These are phyloP conservation scores for Neoseiulus cucumeris DNA, from an alignment of 1,140 invertebrate genomes.

Conservation along the genomic window DNA sequence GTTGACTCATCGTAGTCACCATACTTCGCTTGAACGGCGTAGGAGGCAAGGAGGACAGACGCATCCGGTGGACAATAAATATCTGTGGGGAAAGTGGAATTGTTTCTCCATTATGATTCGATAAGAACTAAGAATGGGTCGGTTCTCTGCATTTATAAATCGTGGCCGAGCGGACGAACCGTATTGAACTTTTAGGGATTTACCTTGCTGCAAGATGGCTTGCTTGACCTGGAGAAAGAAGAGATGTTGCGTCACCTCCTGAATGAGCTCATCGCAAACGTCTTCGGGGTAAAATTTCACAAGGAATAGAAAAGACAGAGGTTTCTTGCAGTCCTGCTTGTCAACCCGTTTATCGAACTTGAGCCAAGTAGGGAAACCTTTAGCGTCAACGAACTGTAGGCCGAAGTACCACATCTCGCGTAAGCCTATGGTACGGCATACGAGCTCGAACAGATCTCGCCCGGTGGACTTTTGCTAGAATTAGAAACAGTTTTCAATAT, in stretches of 20 bases:
- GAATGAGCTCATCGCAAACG: conserved; percentile 89
- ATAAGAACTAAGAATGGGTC: too few relatives aligned
- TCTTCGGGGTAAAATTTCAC: conserved; percentile 98
- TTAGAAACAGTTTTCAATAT: too few relatives aligned
- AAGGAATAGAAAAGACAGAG: conserved; percentile 44
- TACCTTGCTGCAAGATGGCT: conserved; percentile 51
- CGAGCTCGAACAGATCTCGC: conserved; percentile 83
- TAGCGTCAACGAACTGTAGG: conserved; percentile 88
- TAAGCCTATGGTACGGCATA: conserved; percentile 83
- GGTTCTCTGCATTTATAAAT: too few relatives aligned
- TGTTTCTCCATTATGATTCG: too few relatives aligned
- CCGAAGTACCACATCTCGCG: conserved; percentile 99
- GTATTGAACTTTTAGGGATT: too few relatives aligned
- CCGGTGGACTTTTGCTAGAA: conserved; percentile 69
- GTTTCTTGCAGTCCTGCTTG: background rate
- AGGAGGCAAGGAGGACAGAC: conserved; percentile 84
- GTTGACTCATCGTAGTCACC: conserved; percentile 78
- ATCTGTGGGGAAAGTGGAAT: too few relatives aligned
- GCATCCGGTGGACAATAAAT: conserved; percentile 98
- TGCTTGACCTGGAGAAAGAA: conserved; percentile 98
- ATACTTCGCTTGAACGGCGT: conserved; percentile 92
- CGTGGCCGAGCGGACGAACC: too few relatives aligned
- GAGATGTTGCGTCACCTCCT: conserved; percentile 71
- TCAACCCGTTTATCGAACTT: conserved; percentile 91
- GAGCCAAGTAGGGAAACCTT: conserved; percentile 88